Evolutionary conservation across 2,113 vertebrate genomes (phyloP).

Genomic region (Rhagologus leucostigma): DNA sequence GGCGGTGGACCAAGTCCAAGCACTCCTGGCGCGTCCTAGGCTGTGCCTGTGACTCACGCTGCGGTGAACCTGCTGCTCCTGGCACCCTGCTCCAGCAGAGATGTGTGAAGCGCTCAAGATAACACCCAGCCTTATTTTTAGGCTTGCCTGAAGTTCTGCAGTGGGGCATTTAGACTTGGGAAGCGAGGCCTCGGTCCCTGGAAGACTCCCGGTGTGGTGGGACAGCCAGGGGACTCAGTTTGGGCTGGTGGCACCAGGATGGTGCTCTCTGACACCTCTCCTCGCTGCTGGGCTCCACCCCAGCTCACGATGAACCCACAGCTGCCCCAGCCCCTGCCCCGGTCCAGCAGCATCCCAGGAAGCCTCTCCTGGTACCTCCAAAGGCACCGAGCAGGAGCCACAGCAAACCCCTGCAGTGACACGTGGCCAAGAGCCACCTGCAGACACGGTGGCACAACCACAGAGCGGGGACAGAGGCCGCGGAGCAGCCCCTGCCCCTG

Average conservation of each 20-base stretch:
- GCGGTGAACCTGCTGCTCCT: background rate
- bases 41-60: conserved; percentile 31
- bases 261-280: background rate
- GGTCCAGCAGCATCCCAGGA: background rate
- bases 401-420: background rate
- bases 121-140: conserved; percentile 46
- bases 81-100: background rate
- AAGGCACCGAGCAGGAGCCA: background rate
- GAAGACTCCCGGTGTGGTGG: background rate
- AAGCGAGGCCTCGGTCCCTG: fast-evolving
- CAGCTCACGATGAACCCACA: background rate
- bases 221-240: background rate
- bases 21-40: background rate
- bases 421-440: background rate
- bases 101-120: background rate
- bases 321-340: fast-evolving
- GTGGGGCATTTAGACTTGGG: background rate
- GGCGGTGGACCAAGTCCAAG: background rate
- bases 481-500: background rate
- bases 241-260: background rate
- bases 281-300: background rate
- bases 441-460: background rate
- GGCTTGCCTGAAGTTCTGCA: background rate
- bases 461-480: background rate
- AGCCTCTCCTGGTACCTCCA: background rate